These are phyloP conservation scores for Epirrhoe tristata DNA, from an alignment of 2,888 invertebrate species.

Conservation along the genomic window DNA sequence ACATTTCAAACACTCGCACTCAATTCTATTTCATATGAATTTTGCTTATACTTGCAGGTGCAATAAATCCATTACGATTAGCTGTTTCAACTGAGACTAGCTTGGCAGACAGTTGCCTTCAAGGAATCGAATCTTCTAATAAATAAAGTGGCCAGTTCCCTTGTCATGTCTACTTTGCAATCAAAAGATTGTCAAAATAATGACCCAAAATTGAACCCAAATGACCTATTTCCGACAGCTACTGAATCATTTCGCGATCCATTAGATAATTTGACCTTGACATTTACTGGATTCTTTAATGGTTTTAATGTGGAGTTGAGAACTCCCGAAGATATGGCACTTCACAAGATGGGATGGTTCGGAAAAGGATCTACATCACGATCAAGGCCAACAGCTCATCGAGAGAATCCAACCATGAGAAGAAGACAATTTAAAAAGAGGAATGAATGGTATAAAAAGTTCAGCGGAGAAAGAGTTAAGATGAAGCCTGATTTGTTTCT, in stretches of 20 bases:
- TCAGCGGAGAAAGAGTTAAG: constrained; percentile 53
- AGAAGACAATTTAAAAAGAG: constrained; percentile 86
- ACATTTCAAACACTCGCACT: background rate
- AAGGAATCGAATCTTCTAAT: constrained; percentile 62
- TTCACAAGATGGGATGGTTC: constrained; percentile 91
- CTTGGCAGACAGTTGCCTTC: constrained; percentile 55
- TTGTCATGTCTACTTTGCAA: constrained; percentile 72
- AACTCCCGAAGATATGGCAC: constrained; percentile 85
- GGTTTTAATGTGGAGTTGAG: constrained; percentile 88
- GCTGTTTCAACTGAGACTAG: constrained; percentile 45
- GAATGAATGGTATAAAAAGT: constrained; percentile 82
- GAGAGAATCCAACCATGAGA: constrained; percentile 74
- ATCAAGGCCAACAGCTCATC: constrained; percentile 77
- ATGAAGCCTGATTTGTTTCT: constrained; percentile 60
- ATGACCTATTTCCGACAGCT: constrained; percentile 65
- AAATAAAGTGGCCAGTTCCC: constrained; percentile 71
- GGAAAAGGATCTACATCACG: constrained; percentile 90
- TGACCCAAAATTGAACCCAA: constrained; percentile 55
- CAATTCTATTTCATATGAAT: background rate
- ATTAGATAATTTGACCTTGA: constrained; percentile 72
- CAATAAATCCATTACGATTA: background rate
- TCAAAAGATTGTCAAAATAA: constrained; percentile 81
- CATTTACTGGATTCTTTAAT: constrained; percentile 87
- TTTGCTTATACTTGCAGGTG: background rate
- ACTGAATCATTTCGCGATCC: constrained; percentile 77